Base-by-base conservation (phyloP, 2,888 invertebrate genomes). In the Lepidonotus clava region DNA sequence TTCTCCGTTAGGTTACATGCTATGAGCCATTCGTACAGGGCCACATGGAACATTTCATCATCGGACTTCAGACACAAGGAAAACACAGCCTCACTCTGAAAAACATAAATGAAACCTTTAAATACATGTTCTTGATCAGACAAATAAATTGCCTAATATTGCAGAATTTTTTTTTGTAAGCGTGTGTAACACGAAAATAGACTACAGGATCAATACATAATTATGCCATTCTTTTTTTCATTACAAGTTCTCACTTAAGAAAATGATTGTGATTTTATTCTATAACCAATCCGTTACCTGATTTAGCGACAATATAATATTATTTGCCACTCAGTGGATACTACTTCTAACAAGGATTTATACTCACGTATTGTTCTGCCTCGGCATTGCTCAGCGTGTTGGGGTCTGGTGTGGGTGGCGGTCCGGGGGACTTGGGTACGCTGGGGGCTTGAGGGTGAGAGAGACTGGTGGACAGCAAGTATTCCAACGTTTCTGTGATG, bases 1-100 rank as follows among this genome's bases (percentile, higher is more conserved):
- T 94, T 94, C 84, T 95, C 95, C 51, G 93, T 93, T 86, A 95
- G 91, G 86, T 94, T 93, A 86, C 93, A 93, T 86, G 94, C 94
- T 89, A 98, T 96, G 93, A 99, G 96, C 99, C 99, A 99, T 91
- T 98, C 97, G 93, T 98, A 99, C 0, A 99, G 95, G 0, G 97
- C 96, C 0, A 97, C 96, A 92, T 99, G 99, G 87, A 98, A 96
- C 24, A 98, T 95, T 93, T 99, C 98, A 94, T 99, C 99, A 77
- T 95, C 95, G 0, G 95, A 95, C 77, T 94, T 93, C 71, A 96
- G 91, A 36, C 95, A 95, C 86, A 94, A 90, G 38, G 94, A 91
- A 67, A 95, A 93, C 87, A 95, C 94, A 61, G 94, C 92, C 53
- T 95, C 94, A 61, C 96, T 95, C 95, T 96, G 92, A 38, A 94